These are phyloP conservation scores for Dendrolimus punctatus DNA, from an alignment of 1,140 invertebrate species.

Conservation along the genomic window DNA sequence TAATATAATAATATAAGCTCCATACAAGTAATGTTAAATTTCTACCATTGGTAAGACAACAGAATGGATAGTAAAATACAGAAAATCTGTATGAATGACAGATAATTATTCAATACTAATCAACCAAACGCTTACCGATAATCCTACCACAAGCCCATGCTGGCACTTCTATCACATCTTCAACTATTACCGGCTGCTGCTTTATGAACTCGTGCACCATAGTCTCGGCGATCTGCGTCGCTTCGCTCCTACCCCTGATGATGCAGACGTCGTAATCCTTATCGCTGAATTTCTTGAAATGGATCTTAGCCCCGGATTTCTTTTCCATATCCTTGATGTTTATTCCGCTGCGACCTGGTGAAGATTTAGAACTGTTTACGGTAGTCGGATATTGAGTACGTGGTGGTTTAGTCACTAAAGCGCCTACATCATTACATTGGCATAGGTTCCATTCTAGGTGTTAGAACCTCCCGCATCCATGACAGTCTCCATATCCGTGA, in stretches of 20 bases:
- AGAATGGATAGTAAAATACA: no score
- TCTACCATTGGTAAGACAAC: no score
- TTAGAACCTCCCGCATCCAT: no score
- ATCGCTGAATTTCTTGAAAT: constrained; percentile 73
- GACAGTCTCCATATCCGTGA: no score
- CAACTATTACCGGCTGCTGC: constrained; percentile 77
- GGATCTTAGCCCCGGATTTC: constrained; percentile 79
- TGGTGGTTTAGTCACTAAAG: no score
- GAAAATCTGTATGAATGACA: no score
- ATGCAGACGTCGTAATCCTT: constrained; percentile 74
- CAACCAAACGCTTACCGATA: constrained; percentile 69
- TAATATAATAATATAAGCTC: no score
- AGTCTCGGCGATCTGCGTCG: constrained; percentile 78
- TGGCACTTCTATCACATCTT: constrained; percentile 78
- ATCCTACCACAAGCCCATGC: constrained; percentile 76
- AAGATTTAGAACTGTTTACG: not conserved
- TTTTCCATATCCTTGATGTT: constrained; percentile 82
- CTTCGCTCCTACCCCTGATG: constrained; percentile 76
- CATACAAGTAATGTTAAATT: no score
- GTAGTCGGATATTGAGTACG: no score
- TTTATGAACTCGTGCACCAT: constrained; percentile 81
- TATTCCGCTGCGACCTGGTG: constrained; percentile 78
- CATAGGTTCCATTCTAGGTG: no score
- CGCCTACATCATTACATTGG: no score
- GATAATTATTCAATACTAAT: no score